Percentiles rank a stretch among this genome's conserved stretches.
phyloP scores from a whole-genome alignment of 2,888 invertebrate genomes.

The Campaea margaritaria region DNA sequence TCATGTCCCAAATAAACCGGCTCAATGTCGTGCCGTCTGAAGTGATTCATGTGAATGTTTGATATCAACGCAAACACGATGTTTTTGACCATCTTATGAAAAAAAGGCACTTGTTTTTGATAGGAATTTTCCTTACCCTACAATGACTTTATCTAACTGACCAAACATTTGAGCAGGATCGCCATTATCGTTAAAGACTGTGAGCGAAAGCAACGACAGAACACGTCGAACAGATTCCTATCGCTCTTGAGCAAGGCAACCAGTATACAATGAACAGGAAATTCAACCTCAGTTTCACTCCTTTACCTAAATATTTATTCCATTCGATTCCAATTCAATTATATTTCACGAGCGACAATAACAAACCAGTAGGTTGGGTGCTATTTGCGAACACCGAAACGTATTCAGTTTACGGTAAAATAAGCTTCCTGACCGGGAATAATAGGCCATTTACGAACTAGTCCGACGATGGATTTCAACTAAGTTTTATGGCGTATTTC shows the following conservation, averaged over 20 bases:
- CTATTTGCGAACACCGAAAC: slow-evolving; percentile 31
- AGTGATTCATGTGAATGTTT: slow-evolving; percentile 37
- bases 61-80: slow-evolving; percentile 7
- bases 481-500: slow-evolving; percentile 44
- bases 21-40: slow-evolving; percentile 54
- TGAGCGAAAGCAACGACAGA: neutral
- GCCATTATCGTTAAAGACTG: neutral
- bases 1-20: slow-evolving; percentile 64
- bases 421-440: slow-evolving; percentile 38
- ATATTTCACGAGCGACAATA: slow-evolving; percentile 28
- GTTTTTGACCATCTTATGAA: slow-evolving; percentile 8
- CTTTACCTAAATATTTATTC: slow-evolving; percentile 18
- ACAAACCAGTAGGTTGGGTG: slow-evolving; percentile 17
- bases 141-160: neutral
- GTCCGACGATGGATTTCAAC: slow-evolving; percentile 39
- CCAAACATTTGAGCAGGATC: neutral
- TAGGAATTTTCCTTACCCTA: neutral
- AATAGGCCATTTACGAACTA: slow-evolving; percentile 41
- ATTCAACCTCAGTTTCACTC: slow-evolving; percentile 7
- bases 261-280: neutral
- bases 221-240: neutral
- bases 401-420: slow-evolving; percentile 37
- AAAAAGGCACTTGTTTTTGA: slow-evolving; percentile 5
- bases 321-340: slow-evolving; percentile 22
- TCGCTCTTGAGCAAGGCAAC: neutral